Evolutionary conservation across 1,140 invertebrate species (phyloP), one percentile per base, ranked within the genome.

Genomic region (Coelopa frigida): DNA sequence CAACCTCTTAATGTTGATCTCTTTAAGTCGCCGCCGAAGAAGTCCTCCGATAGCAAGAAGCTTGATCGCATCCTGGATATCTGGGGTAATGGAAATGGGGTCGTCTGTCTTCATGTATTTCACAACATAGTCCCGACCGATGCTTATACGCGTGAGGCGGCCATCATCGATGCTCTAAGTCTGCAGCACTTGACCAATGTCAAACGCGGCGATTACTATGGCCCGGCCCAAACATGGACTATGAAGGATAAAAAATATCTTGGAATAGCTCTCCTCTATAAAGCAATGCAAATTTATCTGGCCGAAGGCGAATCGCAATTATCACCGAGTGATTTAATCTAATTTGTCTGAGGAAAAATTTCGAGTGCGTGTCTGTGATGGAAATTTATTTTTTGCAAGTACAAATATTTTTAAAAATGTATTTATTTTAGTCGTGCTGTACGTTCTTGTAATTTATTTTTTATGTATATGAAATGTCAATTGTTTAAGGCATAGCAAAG

Each of bases 111-210:
- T 1, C 88, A 94, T 53, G 75, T 94, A 33, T 98, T 94, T 67
- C 89, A 93, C 57, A 94, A 93, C 70, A 81, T 87, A 2, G 88
- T 91, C 47, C 82, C 89, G 0, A 88, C 84, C 1, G 94, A 98
- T 72, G 93, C 94, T 3, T 91, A 87, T 55, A 94, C 89, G 0
- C 74, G 94, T 48, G 94, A 98, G 71, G 92, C 92, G 2, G 79
- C 85, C 17, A 97, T 98, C 77, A 93, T 98, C 15, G 86, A 91
- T 55, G 85, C 89, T 0, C 61, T 97, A 24, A 84, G 88, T 55
- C 49, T 88, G 10, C 58, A 75, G 3, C 84, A 85, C 58, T 71
- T 98, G 42, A 88, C 79, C 20, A 98, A 98, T 73, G 66, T 81
- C 12, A 86, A 87, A 61, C 61, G 64, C 31, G 93, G 94, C 0